A percentile compares a stretch with the other conserved stretches of the same genome.
Evolutionary conservation across 64 coral and sea anemone genomes (phyloP).

Genomic region (Acropora tenuis): DNA sequence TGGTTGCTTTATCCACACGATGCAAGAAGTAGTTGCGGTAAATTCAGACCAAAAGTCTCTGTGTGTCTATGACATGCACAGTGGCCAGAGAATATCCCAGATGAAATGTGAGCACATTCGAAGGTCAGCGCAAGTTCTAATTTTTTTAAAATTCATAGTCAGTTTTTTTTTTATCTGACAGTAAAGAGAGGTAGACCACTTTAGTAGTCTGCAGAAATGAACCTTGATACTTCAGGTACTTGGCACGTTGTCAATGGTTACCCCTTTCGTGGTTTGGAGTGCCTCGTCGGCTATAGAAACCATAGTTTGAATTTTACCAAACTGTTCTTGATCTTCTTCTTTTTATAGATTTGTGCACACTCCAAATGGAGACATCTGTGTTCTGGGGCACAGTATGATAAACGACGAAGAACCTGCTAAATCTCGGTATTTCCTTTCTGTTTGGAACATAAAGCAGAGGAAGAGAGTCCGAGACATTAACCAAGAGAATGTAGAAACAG

Average conservation of each 20-base stretch:
- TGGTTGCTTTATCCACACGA: constrained; percentile 49
- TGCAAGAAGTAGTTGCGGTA: constrained; percentile 45
- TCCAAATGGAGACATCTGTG: constrained; percentile 16
- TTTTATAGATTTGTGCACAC: constrained; percentile 52
- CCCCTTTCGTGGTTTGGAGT: too few relatives aligned
- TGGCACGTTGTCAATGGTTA: too few relatives aligned
- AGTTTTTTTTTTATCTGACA: neutral
- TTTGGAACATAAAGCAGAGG: constrained; percentile 9
- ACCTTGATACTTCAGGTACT: too few relatives aligned
- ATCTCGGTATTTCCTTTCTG: neutral
- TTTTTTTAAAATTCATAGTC: neutral
- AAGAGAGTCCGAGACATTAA: neutral
- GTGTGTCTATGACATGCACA: constrained; percentile 63
- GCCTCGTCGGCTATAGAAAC: too few relatives aligned
- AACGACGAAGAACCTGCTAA: neutral
- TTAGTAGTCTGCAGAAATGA: too few relatives aligned
- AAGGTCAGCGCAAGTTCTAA: constrained; percentile 1
- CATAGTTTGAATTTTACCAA: too few relatives aligned
- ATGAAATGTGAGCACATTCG: constrained; percentile 23
- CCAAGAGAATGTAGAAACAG: neutral
- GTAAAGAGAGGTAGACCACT: too few relatives aligned
- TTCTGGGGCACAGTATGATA: constrained; percentile 7
- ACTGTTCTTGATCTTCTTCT: neutral
- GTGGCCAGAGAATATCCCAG: constrained; percentile 49
- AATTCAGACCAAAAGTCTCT: constrained; percentile 38